A percentile compares a stretch with the other conserved stretches of the same genome.
Conservation (phyloP, 2,888 invertebrate species). For the Tiliacea citrago region DNA sequence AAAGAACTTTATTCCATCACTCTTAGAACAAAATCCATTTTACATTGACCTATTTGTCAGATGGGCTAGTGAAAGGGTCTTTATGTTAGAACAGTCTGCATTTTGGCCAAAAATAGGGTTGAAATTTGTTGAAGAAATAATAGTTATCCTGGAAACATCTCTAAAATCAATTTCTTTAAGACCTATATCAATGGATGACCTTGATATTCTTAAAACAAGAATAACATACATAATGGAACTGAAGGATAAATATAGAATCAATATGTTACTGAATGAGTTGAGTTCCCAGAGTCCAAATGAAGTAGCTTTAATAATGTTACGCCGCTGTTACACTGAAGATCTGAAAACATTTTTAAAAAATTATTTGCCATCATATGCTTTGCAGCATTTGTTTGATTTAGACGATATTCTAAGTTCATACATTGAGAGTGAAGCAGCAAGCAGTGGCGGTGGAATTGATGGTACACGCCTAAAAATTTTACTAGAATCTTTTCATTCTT, state of each 20-base stretch:
- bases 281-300: slow-evolving; percentile 84
- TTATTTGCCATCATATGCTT: slow-evolving; percentile 84
- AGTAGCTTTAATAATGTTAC: slow-evolving; percentile 86
- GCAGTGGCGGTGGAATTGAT: slow-evolving; percentile 84
- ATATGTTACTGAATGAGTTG: slow-evolving; percentile 84
- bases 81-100: slow-evolving; percentile 84
- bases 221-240: slow-evolving; percentile 84
- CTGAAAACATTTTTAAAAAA: slow-evolving; percentile 82
- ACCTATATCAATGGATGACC: slow-evolving; percentile 86
- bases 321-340: slow-evolving; percentile 89
- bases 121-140: slow-evolving; percentile 85
- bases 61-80: slow-evolving; percentile 87
- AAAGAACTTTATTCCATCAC: slow-evolving; percentile 83
- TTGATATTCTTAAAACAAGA: slow-evolving; percentile 83
- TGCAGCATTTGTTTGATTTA: slow-evolving; percentile 83
- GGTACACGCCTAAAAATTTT: slow-evolving; percentile 82
- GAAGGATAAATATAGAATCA: slow-evolving; percentile 88
- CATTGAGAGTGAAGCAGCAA: slow-evolving; percentile 85
- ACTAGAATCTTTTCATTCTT: slow-evolving; percentile 80
- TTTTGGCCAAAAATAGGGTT: slow-evolving; percentile 90
- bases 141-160: slow-evolving; percentile 80
- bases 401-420: slow-evolving; percentile 84
- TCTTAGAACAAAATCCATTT: slow-evolving; percentile 86
- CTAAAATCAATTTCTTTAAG: slow-evolving; percentile 81
- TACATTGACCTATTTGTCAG: slow-evolving; percentile 86